Percentiles rank a stretch among this genome's conserved stretches.
Conservation (phyloP, 2,113 vertebrate species). For the Ailurus styani region DNA sequence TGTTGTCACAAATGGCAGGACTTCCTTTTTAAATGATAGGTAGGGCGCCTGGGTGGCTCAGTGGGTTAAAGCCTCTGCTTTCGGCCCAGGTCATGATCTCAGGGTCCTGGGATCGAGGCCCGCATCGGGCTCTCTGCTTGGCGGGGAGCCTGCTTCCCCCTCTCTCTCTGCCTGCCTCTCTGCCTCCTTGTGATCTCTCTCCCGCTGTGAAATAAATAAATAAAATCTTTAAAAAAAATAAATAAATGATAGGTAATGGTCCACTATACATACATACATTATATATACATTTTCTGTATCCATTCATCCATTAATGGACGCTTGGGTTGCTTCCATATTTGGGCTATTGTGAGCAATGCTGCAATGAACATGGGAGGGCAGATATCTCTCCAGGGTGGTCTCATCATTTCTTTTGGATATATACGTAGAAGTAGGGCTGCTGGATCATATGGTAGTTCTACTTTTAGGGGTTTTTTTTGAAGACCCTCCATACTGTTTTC, state of each 20-base stretch:
- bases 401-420: background rate
- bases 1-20: background rate
- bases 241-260: background rate
- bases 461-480: background rate
- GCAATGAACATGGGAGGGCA: background rate
- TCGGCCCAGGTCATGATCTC: no score
- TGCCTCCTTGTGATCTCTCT: no score
- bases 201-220: no score
- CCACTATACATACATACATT: background rate
- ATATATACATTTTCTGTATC: background rate
- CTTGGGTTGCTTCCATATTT: background rate
- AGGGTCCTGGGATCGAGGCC: no score
- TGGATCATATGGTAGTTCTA: background rate
- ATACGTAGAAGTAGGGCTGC: background rate
- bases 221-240: no score
- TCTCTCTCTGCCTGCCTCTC: no score
- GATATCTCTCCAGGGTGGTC: background rate
- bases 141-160: no score
- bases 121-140: no score
- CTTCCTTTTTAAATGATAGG: no score
- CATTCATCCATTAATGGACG: background rate
- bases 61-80: no score
- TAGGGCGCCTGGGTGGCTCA: no score
- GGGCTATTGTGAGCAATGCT: background rate
- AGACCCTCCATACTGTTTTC: background rate